phyloP scores from a whole-genome alignment of 1,140 invertebrate genomes.

The Drosophila funebris region DNA sequence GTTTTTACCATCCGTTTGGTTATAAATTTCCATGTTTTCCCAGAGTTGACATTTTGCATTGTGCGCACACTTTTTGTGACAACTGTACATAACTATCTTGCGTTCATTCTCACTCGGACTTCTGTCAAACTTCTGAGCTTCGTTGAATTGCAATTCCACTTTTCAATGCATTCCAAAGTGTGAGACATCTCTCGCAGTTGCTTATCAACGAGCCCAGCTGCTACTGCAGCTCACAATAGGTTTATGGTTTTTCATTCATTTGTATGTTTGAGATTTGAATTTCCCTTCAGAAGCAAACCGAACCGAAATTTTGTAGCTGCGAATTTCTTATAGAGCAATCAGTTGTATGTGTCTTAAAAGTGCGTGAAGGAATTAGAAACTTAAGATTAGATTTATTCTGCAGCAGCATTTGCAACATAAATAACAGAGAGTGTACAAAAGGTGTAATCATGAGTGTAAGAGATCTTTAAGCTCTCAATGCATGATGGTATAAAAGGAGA shows the following conservation, averaged over 20 bases:
- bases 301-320: neutral
- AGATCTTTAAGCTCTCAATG: too few relatives aligned
- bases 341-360: too few relatives aligned
- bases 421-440: too few relatives aligned
- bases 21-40: conserved; percentile 73
- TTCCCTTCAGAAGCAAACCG: neutral
- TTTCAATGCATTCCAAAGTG: conserved; percentile 25
- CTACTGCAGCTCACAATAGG: conserved; percentile 19
- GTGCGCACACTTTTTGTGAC: conserved; percentile 51
- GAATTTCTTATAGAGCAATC: neutral
- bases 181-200: neutral
- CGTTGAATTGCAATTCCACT: conserved; percentile 43
- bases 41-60: conserved; percentile 51
- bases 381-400: neutral
- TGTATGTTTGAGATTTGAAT: conserved; percentile 11
- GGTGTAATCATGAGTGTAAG: too few relatives aligned
- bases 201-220: conserved; percentile 61
- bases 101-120: neutral
- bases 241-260: conserved; percentile 13
- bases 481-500: too few relatives aligned
- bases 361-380: too few relatives aligned
- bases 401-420: too few relatives aligned
- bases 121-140: conserved; percentile 33
- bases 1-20: conserved; percentile 47
- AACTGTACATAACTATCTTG: conserved; percentile 47